Evolutionary conservation across 2,797 vertebrate species (phyloP), one percentile per base, ranked within the genome.

Genomic region (Takifugu rubripes): DNA sequence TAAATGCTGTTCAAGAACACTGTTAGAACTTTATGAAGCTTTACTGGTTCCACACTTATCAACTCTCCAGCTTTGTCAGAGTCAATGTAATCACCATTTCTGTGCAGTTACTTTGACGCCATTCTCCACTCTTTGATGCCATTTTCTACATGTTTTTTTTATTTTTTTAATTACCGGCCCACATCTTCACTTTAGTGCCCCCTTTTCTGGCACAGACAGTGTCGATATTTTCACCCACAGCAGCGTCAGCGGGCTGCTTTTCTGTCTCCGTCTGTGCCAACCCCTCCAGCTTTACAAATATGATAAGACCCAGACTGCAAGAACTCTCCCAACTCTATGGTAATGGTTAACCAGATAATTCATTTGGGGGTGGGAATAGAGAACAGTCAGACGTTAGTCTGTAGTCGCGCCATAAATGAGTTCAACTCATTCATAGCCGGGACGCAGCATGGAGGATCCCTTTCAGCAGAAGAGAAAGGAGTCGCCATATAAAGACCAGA

Each of bases 311-410:
- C 76, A 84, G 85, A 77, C 79, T 74, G 73, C 83, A 81, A 77
- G 74, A 88, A 88, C 88, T 86, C 88, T 83, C 68, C 79, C 88
- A 86, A 84, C 87, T 54, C 66, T 49, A 70, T 70, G 77, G 87
- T 90, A 92, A 92, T 96, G 94, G 89, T 89, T 92, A 90, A 88
- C 79, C 86, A 93, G 95, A 97, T 96, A 96, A 95, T 91, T 90
- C 64, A 72, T 84, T 83, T 84, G 82, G 78, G 92, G 93, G 93
- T 88, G 94, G 92, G 91, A 92, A 90, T 63, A 84, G 77, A 85
- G 83, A 89, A 87, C 82, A 81, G 78, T 74, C 74, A 79, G 70
- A 82, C 70, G 72, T 73, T 81, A 79, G 68, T 64, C 56, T 62
- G 55, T 8, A 2, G n/a, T 74, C 49, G 59, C 63, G 64, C 77